Evolutionary conservation across 2,797 vertebrate species (phyloP), one percentile per base, ranked within the genome.

Genomic region (Kryptolebias ocellatus): DNA sequence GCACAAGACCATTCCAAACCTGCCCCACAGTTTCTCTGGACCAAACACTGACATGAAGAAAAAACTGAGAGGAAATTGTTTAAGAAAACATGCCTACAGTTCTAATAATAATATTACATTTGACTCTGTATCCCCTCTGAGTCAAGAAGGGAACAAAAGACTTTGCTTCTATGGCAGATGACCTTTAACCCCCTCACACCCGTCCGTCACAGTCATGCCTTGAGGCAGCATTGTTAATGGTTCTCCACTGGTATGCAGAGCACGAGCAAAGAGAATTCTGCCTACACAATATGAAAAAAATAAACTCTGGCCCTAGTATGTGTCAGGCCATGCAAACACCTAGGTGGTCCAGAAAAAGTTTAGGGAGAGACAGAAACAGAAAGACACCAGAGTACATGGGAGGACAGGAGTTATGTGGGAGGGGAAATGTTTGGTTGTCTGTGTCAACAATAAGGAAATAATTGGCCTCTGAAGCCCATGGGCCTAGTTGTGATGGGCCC

Each of bases 391-490:
- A 86, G 74, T 75, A 83, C 70, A 82, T 44, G 76, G 82, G 86
- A 87, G 84, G 81, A 87, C 75, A 79, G 83, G 81, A 87, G 76
- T 81, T 84, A 81, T 86, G 85, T 83, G 77, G 86, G 84, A 83
- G 87, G 79, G 71, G 85, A 83, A 78, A 74, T 89, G 86, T 89
- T 87, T 87, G 87, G 85, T 85, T 85, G 83, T 89, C 90, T 90
- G 89, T 92, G 89, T 93, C 86, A 90, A 92, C 86, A 91, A 86
- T 80, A 85, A 78, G 75, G 81, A 86, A 91, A 92, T 90, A 88
- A 90, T 91, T 91, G 87, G 78, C 83, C 89, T 76, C 59, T 81
- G 64, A 60, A 69, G 87, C 87, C 82, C 3, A 11, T 62, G 76
- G 83, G 81, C 63, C 80, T 77, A 53, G 16, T 60, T 18, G 45